phyloP scores from a whole-genome alignment of 2,888 invertebrate genomes.

The Cryptops parisi region DNA sequence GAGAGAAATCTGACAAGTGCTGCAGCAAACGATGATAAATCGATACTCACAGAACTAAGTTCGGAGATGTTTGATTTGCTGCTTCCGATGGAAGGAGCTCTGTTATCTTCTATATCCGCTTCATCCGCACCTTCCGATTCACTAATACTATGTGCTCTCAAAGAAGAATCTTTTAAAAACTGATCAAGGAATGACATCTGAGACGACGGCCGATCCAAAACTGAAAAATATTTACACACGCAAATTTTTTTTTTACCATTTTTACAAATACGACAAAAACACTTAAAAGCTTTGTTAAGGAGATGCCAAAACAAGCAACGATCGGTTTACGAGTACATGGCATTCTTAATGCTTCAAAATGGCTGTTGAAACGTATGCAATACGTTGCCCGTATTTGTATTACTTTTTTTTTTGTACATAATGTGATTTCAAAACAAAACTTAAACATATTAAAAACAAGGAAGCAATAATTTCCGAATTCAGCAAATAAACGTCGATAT shows the following conservation, averaged over 20 bases:
- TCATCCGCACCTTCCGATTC: slow-evolving; percentile 49
- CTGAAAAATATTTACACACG: slow-evolving; percentile 36
- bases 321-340: no score
- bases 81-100: slow-evolving; percentile 49
- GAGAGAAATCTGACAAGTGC: neutral
- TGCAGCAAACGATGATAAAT: no score
- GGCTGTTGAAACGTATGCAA: no score
- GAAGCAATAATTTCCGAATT: no score
- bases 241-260: neutral
- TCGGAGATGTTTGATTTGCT: slow-evolving; percentile 74
- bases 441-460: neutral
- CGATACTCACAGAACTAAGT: slow-evolving; percentile 55
- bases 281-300: no score
- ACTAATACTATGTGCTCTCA: slow-evolving; percentile 31
- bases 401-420: no score
- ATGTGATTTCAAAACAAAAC: neutral
- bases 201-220: slow-evolving; percentile 74
- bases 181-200: slow-evolving; percentile 85
- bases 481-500: no score
- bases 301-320: no score
- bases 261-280: neutral
- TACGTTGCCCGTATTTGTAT: no score
- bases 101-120: slow-evolving; percentile 58
- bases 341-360: no score
- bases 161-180: slow-evolving; percentile 58